These are phyloP conservation scores for Platerodrilus igneus DNA, from an alignment of 2,888 invertebrate species.

Conservation along the genomic window DNA sequence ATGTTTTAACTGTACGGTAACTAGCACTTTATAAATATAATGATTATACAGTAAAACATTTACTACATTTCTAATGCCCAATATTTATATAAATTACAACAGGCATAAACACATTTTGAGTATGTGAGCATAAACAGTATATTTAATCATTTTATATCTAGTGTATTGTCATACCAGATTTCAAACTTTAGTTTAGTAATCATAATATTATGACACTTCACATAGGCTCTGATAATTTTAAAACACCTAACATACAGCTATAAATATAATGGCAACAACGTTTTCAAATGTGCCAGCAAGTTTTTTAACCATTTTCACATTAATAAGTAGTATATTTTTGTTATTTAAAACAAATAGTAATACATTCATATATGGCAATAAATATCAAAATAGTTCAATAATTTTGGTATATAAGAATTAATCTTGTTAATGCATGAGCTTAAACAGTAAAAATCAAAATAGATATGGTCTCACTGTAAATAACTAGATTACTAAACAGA, in stretches of 20 bases:
- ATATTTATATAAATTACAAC: conserved; percentile 25
- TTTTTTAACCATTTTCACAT: conserved; percentile 26
- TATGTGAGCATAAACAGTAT: conserved; percentile 43
- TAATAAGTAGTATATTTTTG: background rate
- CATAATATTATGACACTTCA: conserved; percentile 15
- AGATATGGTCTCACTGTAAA: too few relatives aligned
- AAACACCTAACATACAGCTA: conserved; percentile 5
- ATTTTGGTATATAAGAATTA: too few relatives aligned
- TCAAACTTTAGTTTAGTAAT: conserved; percentile 22
- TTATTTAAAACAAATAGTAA: conserved; percentile 6
- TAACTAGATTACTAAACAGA: too few relatives aligned
- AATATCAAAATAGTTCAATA: too few relatives aligned
- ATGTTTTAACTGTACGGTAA: conserved; percentile 11
- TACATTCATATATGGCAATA: too few relatives aligned
- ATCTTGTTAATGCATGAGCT: too few relatives aligned
- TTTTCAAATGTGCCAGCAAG: conserved; percentile 34
- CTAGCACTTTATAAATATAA: conserved; percentile 17
- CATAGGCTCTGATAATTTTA: background rate
- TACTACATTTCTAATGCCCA: too few relatives aligned
- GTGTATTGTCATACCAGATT: conserved; percentile 50
- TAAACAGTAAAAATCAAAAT: too few relatives aligned
- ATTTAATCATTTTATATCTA: conserved; percentile 45
- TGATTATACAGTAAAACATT: conserved; percentile 24
- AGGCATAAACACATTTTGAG: conserved; percentile 37
- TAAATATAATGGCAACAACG: conserved; percentile 28